phyloP scores from a whole-genome alignment of 1,140 invertebrate genomes.

The Geopemphigus sp. region DNA sequence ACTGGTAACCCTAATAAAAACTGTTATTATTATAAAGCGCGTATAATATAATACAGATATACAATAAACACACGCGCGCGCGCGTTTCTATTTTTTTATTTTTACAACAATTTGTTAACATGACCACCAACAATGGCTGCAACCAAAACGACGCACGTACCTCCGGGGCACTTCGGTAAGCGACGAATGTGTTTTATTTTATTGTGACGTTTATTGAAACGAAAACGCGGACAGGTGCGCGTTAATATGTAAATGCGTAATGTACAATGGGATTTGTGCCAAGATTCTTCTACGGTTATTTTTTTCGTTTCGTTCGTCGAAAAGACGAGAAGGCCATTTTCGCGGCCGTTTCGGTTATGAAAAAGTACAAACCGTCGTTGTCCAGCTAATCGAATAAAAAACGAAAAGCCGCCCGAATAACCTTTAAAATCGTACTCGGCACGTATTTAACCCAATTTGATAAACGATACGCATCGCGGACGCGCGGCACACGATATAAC shows the following conservation, averaged over 20 bases:
- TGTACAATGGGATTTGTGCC: constrained; percentile 46
- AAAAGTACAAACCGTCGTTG: too few species aligned
- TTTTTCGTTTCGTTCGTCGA: not conserved
- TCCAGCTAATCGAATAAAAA: too few species aligned
- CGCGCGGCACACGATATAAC: too few species aligned
- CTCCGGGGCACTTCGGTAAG: constrained; percentile 17
- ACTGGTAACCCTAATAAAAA: constrained; percentile 12
- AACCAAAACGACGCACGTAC: constrained; percentile 19
- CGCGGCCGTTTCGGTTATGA: not conserved
- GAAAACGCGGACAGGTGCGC: constrained; percentile 36
- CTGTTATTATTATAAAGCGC: not conserved
- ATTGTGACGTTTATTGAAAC: constrained; percentile 48
- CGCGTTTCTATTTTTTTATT: constrained; percentile 22
- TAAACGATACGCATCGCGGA: too few species aligned
- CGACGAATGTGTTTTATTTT: constrained; percentile 47
- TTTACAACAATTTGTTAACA: constrained; percentile 38
- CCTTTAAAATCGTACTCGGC: too few species aligned
- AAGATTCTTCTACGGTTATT: constrained; percentile 35
- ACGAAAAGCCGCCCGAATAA: too few species aligned
- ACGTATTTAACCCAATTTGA: too few species aligned
- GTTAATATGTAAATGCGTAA: constrained; percentile 38
- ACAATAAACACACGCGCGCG: too few species aligned
- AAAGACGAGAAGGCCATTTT: constrained; percentile 10
- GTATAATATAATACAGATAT: not conserved
- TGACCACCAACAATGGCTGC: constrained; percentile 40